Conservation (phyloP, 2,113 vertebrate genomes). For the Istiophorus platypterus region DNA sequence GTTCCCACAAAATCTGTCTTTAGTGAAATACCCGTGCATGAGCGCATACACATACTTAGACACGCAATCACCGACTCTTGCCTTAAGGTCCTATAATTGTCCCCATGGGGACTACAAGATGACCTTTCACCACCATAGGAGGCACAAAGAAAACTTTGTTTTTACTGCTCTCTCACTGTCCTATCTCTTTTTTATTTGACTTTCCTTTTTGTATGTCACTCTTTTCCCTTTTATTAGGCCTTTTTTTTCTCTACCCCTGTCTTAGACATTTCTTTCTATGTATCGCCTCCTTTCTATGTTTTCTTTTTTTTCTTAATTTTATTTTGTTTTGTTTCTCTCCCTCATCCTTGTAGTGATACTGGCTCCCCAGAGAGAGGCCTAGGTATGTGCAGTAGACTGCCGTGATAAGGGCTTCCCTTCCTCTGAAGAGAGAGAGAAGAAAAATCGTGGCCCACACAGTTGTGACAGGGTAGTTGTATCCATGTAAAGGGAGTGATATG, state of each 20-base stretch:
- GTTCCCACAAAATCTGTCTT: constrained; percentile 41
- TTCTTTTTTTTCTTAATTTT: too few species aligned
- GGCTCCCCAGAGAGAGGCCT: constrained; percentile 41
- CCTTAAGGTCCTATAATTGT: constrained; percentile 77
- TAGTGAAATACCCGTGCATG: constrained; percentile 29
- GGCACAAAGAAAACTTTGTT: constrained; percentile 63
- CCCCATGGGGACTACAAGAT: constrained; percentile 72
- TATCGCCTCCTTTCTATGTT: constrained; percentile 14
- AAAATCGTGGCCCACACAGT: constrained; percentile 3
- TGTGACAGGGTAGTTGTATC: neutral
- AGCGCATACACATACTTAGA: constrained; percentile 16
- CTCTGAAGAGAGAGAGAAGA: constrained; percentile 15
- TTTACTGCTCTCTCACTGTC: constrained; percentile 54
- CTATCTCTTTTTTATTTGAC: constrained; percentile 53
- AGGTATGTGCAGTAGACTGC: constrained; percentile 48
- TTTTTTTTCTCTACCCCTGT: constrained; percentile 35
- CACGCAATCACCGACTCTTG: constrained; percentile 38
- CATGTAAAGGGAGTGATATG: constrained; percentile 9
- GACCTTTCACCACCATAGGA: constrained; percentile 66
- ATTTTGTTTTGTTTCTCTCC: constrained; percentile 39
- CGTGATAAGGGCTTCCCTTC: constrained; percentile 47
- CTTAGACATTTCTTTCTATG: constrained; percentile 37
- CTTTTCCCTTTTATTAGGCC: constrained; percentile 45
- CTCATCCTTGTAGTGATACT: constrained; percentile 40
- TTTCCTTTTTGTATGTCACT: constrained; percentile 55